Evolutionary conservation across 2,888 invertebrate genomes (phyloP), one percentile per base, ranked within the genome.

Genomic region (Brenthis hecate): DNA sequence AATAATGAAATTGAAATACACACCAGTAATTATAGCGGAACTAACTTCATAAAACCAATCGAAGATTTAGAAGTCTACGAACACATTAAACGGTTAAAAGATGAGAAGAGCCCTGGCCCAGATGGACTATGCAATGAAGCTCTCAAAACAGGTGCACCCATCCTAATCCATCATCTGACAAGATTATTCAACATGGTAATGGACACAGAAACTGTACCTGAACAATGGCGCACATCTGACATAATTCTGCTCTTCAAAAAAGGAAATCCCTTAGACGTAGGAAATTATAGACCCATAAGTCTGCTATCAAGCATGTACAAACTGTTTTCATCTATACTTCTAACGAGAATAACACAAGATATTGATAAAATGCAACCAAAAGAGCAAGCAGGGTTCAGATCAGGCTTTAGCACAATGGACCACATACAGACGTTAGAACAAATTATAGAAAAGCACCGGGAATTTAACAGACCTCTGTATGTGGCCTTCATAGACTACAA

Each of bases 131-230:
- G 19, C 19, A 19, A 19, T 19, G 19, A 19, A 19, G 19, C 19
- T 19, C 19, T 19, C 19, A 19, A 19, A 19, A 19, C 19, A 19
- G 19, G 19, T 19, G 19, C 19, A 19, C 19, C 19, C 19, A 19
- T 19, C 19, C 19, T 19, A 19, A 19, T 19, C 19, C 19, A 19
- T 19, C 19, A 19, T 19, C 19, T 19, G 19, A 19, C 19, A 19
- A 19, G 19, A 19, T 19, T 19, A 19, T 19, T 19, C 19, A 19
- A 19, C 19, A 19, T 63, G 57, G 60, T 66, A 72, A 56, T 73
- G 72, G 23, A 58, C 68, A 16, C 71, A 74, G 56, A 74, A 75
- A 71, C 19, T 23, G 56, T 56, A 23, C 56, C 56, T 28, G 28
- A 56, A 28, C 56, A 56, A 56, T 56, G 56, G 56, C 28, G 32